These are phyloP conservation scores for Melipona bicolor DNA, from an alignment of 2,888 invertebrate species.

Conservation along the genomic window DNA sequence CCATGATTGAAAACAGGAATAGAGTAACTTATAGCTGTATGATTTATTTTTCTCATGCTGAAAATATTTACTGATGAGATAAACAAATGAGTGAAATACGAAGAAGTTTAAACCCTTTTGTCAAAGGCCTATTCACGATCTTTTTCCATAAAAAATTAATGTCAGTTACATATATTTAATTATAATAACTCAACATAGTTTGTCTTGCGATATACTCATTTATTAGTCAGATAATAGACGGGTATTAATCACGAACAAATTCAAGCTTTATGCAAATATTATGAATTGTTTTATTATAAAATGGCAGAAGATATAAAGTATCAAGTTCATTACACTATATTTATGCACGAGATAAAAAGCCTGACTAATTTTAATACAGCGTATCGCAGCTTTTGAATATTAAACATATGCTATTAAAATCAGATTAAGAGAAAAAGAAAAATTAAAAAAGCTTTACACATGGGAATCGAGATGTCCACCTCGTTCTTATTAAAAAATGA, in stretches of 20 bases:
- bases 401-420: slow-evolving; percentile 34
- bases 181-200: slow-evolving; percentile 14
- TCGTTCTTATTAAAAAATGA: slow-evolving; percentile 45
- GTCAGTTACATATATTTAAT: slow-evolving; percentile 15
- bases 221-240: slow-evolving; percentile 31
- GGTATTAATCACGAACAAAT: slow-evolving; percentile 58
- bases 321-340: slow-evolving; percentile 21
- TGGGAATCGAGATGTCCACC: slow-evolving; percentile 41
- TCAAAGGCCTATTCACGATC: slow-evolving; percentile 48
- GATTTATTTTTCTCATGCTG: slow-evolving; percentile 28
- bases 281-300: slow-evolving; percentile 56
- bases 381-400: slow-evolving; percentile 36
- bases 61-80: slow-evolving; percentile 30
- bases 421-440: slow-evolving; percentile 22
- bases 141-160: slow-evolving; percentile 28
- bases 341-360: slow-evolving; percentile 48
- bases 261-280: slow-evolving; percentile 60
- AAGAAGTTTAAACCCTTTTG: slow-evolving; percentile 29
- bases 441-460: slow-evolving; percentile 39
- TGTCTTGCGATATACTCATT: slow-evolving; percentile 22
- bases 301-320: slow-evolving; percentile 38
- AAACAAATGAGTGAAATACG: not conserved
- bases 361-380: slow-evolving; percentile 52
- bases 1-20: slow-evolving; percentile 3
- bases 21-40: slow-evolving; percentile 18